Evolutionary conservation across 2,113 vertebrate species (phyloP).

Genomic region (Cromileptes altivelis): DNA sequence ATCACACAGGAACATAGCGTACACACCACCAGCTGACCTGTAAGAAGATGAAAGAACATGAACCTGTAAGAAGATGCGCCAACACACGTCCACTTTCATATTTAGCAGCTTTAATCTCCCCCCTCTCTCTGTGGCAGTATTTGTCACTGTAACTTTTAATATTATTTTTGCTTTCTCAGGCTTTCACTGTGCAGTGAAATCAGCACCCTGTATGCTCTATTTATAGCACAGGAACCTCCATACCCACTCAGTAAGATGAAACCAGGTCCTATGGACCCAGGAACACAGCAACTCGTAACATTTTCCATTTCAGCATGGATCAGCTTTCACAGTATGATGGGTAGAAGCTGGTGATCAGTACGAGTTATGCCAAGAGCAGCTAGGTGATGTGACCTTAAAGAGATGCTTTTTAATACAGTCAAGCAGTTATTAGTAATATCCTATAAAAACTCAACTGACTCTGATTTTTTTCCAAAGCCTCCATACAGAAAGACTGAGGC

Average conservation of each 20-base stretch:
- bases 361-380: background rate
- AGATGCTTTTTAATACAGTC: background rate
- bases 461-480: background rate
- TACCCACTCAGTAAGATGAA: slow-evolving; percentile 37
- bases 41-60: slow-evolving; percentile 19
- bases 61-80: slow-evolving; percentile 16
- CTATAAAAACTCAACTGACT: background rate
- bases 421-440: background rate
- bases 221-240: slow-evolving; percentile 56
- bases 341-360: background rate
- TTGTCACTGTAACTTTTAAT: slow-evolving; percentile 25
- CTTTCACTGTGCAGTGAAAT: slow-evolving; percentile 32
- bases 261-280: slow-evolving; percentile 17
- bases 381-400: background rate
- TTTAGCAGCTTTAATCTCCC: background rate
- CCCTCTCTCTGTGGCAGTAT: slow-evolving; percentile 1
- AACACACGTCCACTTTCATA: background rate
- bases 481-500: background rate
- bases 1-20: slow-evolving; percentile 98
- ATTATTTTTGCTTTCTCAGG: slow-evolving; percentile 43
- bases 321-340: background rate
- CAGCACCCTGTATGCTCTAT: slow-evolving; percentile 40
- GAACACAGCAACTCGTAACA: background rate
- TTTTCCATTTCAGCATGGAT: slow-evolving; percentile 1
- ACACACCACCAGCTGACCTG: slow-evolving; percentile 96